Percentiles rank a stretch among this genome's conserved stretches.
phyloP scores from a whole-genome alignment of 2,888 invertebrate species.

The Tiliacea citrago region DNA sequence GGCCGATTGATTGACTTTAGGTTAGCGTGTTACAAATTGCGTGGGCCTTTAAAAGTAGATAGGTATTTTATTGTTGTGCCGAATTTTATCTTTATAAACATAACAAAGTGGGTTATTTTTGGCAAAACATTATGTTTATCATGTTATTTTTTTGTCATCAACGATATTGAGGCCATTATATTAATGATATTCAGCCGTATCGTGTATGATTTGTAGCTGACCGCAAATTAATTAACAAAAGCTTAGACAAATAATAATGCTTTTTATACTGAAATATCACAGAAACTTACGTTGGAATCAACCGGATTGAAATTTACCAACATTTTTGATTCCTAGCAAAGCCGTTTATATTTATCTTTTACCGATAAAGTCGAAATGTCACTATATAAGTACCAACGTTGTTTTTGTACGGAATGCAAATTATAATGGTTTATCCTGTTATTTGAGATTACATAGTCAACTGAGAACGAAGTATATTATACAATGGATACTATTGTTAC shows the following conservation, averaged over 20 bases:
- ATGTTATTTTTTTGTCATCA: not conserved
- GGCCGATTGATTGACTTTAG: not conserved
- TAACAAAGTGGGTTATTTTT: constrained; percentile 26
- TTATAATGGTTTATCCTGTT: constrained; percentile 41
- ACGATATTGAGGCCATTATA: not conserved
- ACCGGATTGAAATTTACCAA: constrained; percentile 7
- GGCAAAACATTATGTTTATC: constrained; percentile 12
- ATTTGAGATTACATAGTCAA: constrained; percentile 6
- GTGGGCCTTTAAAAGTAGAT: not conserved
- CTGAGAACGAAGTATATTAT: not conserved
- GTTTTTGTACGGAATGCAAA: constrained; percentile 21
- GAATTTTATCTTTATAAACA: constrained; percentile 14
- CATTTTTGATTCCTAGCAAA: constrained; percentile 24
- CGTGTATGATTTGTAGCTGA: constrained; percentile 11
- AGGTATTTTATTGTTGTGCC: not conserved
- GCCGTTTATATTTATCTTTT: constrained; percentile 12
- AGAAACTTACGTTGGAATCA: not conserved
- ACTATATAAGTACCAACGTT: not conserved
- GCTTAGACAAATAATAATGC: not conserved
- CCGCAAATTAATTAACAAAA: constrained; percentile 22
- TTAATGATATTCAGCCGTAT: constrained; percentile 9
- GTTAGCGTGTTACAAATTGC: not conserved
- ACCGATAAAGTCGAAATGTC: constrained; percentile 40
- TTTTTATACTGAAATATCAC: not conserved
- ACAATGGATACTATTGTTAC: constrained; percentile 8